These are phyloP conservation scores for Drosophila nr. medialis DNA, from an alignment of 2,888 invertebrate species.

Conservation along the genomic window DNA sequence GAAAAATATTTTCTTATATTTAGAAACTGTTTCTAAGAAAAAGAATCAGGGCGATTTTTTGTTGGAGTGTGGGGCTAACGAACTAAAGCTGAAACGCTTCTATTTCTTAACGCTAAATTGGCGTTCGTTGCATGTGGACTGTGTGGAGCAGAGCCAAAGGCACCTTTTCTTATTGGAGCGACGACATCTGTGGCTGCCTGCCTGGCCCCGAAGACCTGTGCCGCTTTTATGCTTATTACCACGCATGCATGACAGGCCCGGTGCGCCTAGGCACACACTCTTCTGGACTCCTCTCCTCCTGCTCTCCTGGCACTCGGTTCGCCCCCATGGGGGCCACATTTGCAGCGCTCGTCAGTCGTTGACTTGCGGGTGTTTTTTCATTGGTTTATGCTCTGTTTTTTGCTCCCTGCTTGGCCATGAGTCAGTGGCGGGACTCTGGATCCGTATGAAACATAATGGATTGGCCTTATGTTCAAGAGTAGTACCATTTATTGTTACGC, in stretches of 20 bases:
- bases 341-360: conserved; percentile 57
- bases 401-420: conserved; percentile 18
- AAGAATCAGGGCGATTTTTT: neutral
- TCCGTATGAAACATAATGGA: conserved; percentile 12
- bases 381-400: conserved; percentile 9
- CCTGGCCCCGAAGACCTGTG: conserved; percentile 32
- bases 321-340: conserved; percentile 66
- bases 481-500: conserved; percentile 13
- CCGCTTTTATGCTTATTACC: conserved; percentile 74
- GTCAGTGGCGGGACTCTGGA: conserved; percentile 32
- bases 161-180: conserved; percentile 54
- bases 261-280: conserved; percentile 39
- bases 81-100: conserved; percentile 45
- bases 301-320: conserved; percentile 25
- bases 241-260: conserved; percentile 74
- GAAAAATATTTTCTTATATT: neutral
- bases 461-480: conserved; percentile 8
- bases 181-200: conserved; percentile 57
- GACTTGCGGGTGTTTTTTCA: conserved; percentile 55
- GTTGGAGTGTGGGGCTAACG: conserved; percentile 52
- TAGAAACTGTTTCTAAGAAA: neutral
- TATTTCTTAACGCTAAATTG: conserved; percentile 69
- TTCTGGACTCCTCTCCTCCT: conserved; percentile 30
- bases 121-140: conserved; percentile 66
- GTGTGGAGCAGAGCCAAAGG: conserved; percentile 34